A percentile compares a stretch with the other conserved stretches of the same genome.
Evolutionary conservation across 1,140 invertebrate genomes (phyloP).

Genomic region (Littorina saxatilis): DNA sequence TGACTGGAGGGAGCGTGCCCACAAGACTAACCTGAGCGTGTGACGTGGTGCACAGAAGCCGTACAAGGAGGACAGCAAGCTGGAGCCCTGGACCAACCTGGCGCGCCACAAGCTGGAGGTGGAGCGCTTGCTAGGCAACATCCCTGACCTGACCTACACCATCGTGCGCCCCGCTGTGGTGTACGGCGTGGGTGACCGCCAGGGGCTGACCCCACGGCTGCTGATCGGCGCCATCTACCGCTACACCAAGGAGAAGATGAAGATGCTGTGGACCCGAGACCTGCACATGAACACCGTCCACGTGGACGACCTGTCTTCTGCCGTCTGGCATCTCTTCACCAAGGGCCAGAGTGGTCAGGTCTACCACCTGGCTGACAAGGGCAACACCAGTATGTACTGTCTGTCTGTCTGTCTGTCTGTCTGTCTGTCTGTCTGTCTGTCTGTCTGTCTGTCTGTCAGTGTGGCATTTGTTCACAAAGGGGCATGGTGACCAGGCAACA

Average conservation of each 20-base stretch:
- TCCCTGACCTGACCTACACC: constrained; percentile 85
- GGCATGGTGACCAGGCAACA: constrained; percentile 81
- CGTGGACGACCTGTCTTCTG: constrained; percentile 87
- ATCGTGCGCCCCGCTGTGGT: constrained; percentile 90
- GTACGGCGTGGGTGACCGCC: constrained; percentile 89
- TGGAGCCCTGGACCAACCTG: constrained; percentile 89
- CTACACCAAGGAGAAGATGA: constrained; percentile 92
- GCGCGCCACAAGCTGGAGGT: constrained; percentile 90
- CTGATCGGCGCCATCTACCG: constrained; percentile 92
- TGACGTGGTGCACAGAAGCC: constrained; percentile 82
- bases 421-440: neutral
- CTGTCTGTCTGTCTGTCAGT: constrained; percentile 68
- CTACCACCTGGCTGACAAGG: constrained; percentile 90
- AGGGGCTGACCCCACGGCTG: constrained; percentile 87
- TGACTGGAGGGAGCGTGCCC: no score
- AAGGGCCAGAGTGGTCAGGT: constrained; percentile 79
- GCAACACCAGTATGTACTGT: constrained; percentile 80
- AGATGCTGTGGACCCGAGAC: constrained; percentile 90
- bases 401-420: neutral
- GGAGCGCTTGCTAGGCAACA: constrained; percentile 85
- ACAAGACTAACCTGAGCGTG: no score
- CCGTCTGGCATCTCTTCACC: constrained; percentile 83
- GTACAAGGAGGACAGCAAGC: constrained; percentile 85
- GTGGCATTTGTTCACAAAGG: constrained; percentile 80
- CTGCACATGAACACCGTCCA: constrained; percentile 92